These are phyloP conservation scores for Enteromius mattozi DNA, from an alignment of 2,797 vertebrate genomes.

Conservation along the genomic window DNA sequence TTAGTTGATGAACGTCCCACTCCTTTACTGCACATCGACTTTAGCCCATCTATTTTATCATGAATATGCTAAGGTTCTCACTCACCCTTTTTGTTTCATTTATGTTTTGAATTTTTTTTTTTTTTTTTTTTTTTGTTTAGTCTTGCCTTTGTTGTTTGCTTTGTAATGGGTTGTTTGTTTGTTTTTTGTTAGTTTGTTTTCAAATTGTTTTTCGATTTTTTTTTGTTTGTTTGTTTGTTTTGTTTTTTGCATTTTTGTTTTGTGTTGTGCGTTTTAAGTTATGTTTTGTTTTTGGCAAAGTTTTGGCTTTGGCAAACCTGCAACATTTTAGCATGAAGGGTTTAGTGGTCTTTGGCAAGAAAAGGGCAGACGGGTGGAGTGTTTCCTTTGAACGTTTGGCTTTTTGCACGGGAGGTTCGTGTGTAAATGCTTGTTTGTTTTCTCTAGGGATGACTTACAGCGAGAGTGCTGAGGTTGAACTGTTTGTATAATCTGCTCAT, in stretches of 20 bases:
- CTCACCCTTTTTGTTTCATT: background rate
- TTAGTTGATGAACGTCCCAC: background rate
- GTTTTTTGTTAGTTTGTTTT: background rate
- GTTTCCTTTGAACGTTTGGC: conserved; percentile 20
- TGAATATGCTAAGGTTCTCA: background rate
- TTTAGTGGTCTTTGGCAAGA: conserved; percentile 5
- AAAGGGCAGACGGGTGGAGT: conserved; percentile 15
- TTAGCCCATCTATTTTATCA: background rate
- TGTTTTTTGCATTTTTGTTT: background rate
- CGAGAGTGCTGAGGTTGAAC: conserved; percentile 1
- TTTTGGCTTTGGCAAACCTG: background rate
- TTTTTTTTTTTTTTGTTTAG: background rate
- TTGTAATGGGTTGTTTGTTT: background rate
- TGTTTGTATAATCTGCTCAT: conserved; percentile 41
- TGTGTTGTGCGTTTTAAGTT: background rate
- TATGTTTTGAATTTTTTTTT: background rate
- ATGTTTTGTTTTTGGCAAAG: background rate
- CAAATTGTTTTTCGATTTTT: background rate
- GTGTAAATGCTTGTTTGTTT: conserved; percentile 18
- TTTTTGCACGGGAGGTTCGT: background rate
- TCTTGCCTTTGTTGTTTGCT: background rate
- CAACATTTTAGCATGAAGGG: background rate
- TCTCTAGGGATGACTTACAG: background rate
- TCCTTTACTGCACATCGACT: background rate
- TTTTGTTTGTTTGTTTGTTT: background rate